Base-by-base conservation (phyloP, 1,140 invertebrate genomes). In the Ruditapes philippinarum region DNA sequence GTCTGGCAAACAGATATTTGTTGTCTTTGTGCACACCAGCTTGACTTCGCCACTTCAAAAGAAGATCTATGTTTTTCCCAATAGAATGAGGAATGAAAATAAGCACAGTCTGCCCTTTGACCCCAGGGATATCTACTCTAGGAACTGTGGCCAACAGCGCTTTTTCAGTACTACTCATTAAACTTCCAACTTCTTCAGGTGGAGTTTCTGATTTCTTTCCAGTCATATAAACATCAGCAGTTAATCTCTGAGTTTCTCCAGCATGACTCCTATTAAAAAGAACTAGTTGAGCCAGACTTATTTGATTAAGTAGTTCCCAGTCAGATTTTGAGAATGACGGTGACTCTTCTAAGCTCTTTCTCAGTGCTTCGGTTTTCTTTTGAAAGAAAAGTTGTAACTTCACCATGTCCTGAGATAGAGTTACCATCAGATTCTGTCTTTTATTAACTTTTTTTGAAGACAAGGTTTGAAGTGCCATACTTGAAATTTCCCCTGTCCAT, bases 401-500 rank as follows among this genome's bases (percentile, higher is more conserved):
- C 81, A n/a, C 62, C 51, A 84, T 19, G 28, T 85, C 88, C 36
- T 84, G 70, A 36, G 88, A 45, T 17, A 89, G 40, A 33, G 88
- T 80, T 49, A 85, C n/a, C n/a, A n/a, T n/a, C n/a, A n/a, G 51
- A 33, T 57, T 17, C 17, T 79, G 45, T 54, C 65, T 62, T 45
- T 83, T 73, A 33, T 89, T 89, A 25, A 57, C 54, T n/a, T 57
- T 83, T 28, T 40, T 76, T 11, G 40, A 33, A 40, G 83, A 62
- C n/a, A 89, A 1, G 38, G 49, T 82, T 33, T 68, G 62, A 0
- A 82, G 65, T n/a, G n/a, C n/a, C n/a, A n/a, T n/a, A n/a, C n/a
- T n/a, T n/a, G n/a, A n/a, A n/a, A n/a, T n/a, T n/a, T n/a, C n/a
- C n/a, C n/a, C n/a, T n/a, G n/a, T n/a, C n/a, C n/a, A n/a, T n/a